Evolutionary conservation across 1,140 invertebrate genomes (phyloP).

Genomic region (Agrilus planipennis): DNA sequence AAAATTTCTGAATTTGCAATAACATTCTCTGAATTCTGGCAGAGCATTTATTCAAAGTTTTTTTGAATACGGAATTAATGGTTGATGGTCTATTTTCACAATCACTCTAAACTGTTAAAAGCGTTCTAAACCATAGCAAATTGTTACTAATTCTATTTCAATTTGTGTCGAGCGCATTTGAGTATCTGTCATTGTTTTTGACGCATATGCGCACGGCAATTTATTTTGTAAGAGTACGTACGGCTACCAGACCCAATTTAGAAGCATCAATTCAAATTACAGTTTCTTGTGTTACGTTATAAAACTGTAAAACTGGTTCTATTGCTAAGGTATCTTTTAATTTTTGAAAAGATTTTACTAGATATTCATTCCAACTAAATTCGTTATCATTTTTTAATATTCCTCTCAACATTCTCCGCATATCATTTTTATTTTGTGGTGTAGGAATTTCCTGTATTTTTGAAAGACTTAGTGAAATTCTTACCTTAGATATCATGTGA

Average conservation of each 20-base stretch:
- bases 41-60: slow-evolving; percentile 15
- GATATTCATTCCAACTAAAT: slow-evolving; percentile 12
- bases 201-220: slow-evolving; percentile 28
- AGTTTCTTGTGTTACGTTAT: slow-evolving; percentile 18
- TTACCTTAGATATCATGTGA: slow-evolving; percentile 17
- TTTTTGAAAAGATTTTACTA: slow-evolving; percentile 16
- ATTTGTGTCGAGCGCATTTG: slow-evolving; percentile 29
- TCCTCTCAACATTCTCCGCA: slow-evolving; percentile 23
- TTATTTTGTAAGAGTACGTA: slow-evolving; percentile 27
- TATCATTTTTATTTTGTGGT: slow-evolving; percentile 22
- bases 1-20: slow-evolving; percentile 19
- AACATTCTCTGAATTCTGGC: slow-evolving; percentile 19
- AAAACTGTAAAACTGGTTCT: slow-evolving; percentile 22
- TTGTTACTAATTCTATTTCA: slow-evolving; percentile 18
- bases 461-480: slow-evolving; percentile 19
- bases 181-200: slow-evolving; percentile 26
- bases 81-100: slow-evolving; percentile 38
- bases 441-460: slow-evolving; percentile 27
- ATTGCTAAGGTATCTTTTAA: slow-evolving; percentile 21
- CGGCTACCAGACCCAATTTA: slow-evolving; percentile 27
- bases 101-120: slow-evolving; percentile 29
- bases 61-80: slow-evolving; percentile 26
- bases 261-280: slow-evolving; percentile 28
- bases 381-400: slow-evolving; percentile 5
- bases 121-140: slow-evolving; percentile 16